Percentiles rank a stretch among this genome's conserved stretches.
Conservation (phyloP, 2,888 invertebrate species). For the Spicauda simplicius region DNA sequence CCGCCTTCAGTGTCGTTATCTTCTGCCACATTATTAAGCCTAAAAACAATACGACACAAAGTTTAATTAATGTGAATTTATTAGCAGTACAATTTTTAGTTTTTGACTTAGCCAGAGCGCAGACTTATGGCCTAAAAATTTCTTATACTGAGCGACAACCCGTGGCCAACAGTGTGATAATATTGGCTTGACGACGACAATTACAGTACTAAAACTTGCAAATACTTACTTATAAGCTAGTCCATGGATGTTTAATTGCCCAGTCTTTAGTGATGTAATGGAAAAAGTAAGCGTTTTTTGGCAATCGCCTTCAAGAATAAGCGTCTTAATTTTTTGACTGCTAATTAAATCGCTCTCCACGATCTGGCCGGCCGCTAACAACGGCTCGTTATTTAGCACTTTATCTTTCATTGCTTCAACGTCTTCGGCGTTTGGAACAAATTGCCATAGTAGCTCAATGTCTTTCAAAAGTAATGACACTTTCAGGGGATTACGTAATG, state of each 20-base stretch:
- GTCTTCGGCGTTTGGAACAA: conserved; percentile 59
- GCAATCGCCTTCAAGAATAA: conserved; percentile 84
- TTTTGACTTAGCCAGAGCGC: too few species aligned
- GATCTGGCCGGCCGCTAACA: conserved; percentile 57
- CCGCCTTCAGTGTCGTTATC: conserved; percentile 64
- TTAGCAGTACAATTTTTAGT: too few species aligned
- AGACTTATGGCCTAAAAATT: too few species aligned
- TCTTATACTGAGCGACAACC: too few species aligned
- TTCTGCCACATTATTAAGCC: conserved; percentile 69
- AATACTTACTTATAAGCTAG: conserved; percentile 86
- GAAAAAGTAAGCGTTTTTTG: conserved; percentile 88
- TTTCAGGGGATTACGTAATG: conserved; percentile 90
- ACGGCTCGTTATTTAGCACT: conserved; percentile 64
- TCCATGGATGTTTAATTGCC: conserved; percentile 90
- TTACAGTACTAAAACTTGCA: background rate
- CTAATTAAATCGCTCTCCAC: conserved; percentile 76
- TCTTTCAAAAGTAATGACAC: conserved; percentile 89
- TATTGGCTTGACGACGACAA: too few species aligned
- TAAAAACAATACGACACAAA: conserved; percentile 44
- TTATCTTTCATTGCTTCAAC: conserved; percentile 52
- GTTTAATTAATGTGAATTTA: too few species aligned
- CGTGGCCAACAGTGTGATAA: too few species aligned
- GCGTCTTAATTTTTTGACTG: conserved; percentile 83
- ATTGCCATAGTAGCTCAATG: conserved; percentile 90
- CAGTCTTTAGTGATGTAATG: conserved; percentile 89